Base-by-base conservation (phyloP, 1,140 invertebrate species). In the Dendrolimus kikuchii region DNA sequence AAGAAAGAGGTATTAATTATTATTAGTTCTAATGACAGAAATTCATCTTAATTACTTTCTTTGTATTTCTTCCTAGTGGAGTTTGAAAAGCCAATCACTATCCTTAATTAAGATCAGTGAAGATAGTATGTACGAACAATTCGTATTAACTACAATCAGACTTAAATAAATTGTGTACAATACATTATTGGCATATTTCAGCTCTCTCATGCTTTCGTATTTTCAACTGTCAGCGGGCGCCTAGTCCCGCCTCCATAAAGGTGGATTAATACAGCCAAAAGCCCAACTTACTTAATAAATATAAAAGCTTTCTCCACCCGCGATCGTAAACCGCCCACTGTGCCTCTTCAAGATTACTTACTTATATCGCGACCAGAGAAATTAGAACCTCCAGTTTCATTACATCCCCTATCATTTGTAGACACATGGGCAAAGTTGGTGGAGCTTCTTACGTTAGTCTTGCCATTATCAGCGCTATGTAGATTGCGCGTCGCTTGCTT, bases 281-380 rank as follows among this genome's bases (percentile, higher is more conserved):
- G 82, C 82, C 81, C 81, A 86, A 86, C 81, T 86, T 86, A 84
- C 76, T 83, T 86, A 86, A 86, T 86, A 86, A 86, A 86, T 86
- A 86, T 86, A 86, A 86, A 84, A 86, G 82, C 76, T 77, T 82
- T 82, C 76, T 74, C 77, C 82, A 65, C 82, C 81, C 76, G 74
- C 55, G 68, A 46, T 83, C 78, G 74, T 86, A 86, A 86, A 84
- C 75, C 81, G 71, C 82, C 81, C 81, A 81, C 76, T 77, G 73
- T 64, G 74, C 74, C 78, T 67, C 64, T 69, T 71, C 69, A 85
- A 85, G 79, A 83, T 85, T 81, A 79, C 81, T 85, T 81, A 79
- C 81, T 82, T 83, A 71, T 80, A 79, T 74, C 71, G 57, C 59
- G 66, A 68, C 81, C 79, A 85, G 63, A 46, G 39, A 60, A 76